Percentiles rank a stretch among this genome's conserved stretches.
phyloP scores from a whole-genome alignment of 1,140 invertebrate species.

The Chironomus tepperi region DNA sequence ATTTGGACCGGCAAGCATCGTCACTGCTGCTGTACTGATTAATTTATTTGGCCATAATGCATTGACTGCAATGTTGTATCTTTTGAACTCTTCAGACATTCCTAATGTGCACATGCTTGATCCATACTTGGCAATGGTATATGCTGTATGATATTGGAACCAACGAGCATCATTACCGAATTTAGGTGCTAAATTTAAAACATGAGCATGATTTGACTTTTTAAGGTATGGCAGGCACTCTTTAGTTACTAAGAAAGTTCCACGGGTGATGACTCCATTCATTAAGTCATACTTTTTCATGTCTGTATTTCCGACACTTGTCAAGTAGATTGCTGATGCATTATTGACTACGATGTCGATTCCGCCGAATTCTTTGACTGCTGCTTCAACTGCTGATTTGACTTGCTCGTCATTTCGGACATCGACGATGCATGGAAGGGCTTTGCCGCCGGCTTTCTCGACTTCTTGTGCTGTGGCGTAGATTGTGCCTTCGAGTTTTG shows the following conservation, averaged over 20 bases:
- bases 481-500: constrained; percentile 96
- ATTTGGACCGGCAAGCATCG: constrained; percentile 78
- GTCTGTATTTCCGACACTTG: constrained; percentile 72
- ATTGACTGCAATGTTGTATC: constrained; percentile 84
- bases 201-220: constrained; percentile 87
- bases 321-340: constrained; percentile 92
- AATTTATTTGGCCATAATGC: constrained; percentile 94
- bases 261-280: constrained; percentile 84
- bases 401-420: constrained; percentile 82
- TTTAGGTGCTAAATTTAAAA: constrained; percentile 92
- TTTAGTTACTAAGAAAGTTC: constrained; percentile 91
- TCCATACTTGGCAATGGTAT: constrained; percentile 98
- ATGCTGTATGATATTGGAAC: constrained; percentile 91
- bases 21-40: constrained; percentile 92
- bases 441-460: constrained; percentile 82
- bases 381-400: constrained; percentile 68
- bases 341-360: constrained; percentile 96
- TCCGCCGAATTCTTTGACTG: constrained; percentile 88
- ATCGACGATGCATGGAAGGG: constrained; percentile 88
- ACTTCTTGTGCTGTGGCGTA: constrained; percentile 94
- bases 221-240: constrained; percentile 82
- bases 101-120: constrained; percentile 99
- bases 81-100: constrained; percentile 86
- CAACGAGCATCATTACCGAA: constrained; percentile 81
- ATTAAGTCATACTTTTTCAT: constrained; percentile 97